phyloP scores from a whole-genome alignment of 2,113 vertebrate genomes.

The Chloroceryle aenea region DNA sequence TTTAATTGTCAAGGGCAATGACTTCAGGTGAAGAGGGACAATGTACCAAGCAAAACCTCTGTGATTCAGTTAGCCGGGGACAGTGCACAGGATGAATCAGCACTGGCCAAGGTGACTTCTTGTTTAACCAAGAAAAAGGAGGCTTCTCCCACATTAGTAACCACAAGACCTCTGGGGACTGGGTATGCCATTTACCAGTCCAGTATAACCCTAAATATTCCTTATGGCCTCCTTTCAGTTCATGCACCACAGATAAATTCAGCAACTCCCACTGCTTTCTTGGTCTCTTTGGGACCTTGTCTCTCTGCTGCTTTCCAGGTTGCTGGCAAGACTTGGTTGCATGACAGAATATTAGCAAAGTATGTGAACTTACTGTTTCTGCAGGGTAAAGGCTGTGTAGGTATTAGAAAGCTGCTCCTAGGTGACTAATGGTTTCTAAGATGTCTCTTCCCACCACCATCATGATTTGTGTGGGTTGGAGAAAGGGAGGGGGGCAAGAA shows the following conservation, averaged over 20 bases:
- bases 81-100: slow-evolving; percentile 54
- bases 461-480: background rate
- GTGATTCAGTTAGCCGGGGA: slow-evolving; percentile 41
- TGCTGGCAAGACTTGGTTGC: slow-evolving; percentile 30
- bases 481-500: background rate
- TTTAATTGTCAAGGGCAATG: slow-evolving; percentile 49
- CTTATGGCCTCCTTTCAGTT: background rate
- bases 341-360: slow-evolving; percentile 45
- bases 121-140: slow-evolving; percentile 11
- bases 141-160: background rate
- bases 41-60: slow-evolving; percentile 43
- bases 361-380: background rate
- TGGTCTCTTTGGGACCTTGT: background rate
- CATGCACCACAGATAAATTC: background rate
- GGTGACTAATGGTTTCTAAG: slow-evolving; percentile 43
- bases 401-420: background rate
- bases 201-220: background rate
- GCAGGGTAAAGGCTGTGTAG: background rate
- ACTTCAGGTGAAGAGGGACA: slow-evolving; percentile 19
- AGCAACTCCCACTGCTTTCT: background rate
- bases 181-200: background rate
- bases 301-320: background rate
- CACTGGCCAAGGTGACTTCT: slow-evolving; percentile 48
- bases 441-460: background rate
- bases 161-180: background rate